These are phyloP conservation scores for Bombylius major DNA, from an alignment of 2,888 invertebrate genomes.

Conservation along the genomic window DNA sequence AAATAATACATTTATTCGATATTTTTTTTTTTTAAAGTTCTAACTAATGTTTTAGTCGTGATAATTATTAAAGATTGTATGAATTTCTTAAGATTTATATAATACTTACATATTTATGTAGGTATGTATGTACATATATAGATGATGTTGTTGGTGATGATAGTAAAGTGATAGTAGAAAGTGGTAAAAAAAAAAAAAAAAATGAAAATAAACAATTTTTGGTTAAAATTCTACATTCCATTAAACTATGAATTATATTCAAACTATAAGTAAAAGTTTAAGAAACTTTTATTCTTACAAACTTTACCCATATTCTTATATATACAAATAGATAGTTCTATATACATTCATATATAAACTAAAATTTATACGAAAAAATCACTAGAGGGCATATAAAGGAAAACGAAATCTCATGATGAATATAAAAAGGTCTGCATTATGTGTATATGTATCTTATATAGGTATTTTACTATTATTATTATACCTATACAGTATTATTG, in stretches of 20 bases:
- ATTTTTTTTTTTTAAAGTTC: neutral
- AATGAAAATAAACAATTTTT: too few species aligned
- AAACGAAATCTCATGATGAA: neutral
- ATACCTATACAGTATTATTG: too few species aligned
- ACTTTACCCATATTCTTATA: neutral
- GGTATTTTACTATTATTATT: too few species aligned
- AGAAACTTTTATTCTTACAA: slow-evolving; percentile 2
- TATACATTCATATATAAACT: neutral
- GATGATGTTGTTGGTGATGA: neutral
- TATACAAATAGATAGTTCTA: neutral
- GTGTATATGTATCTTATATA: too few species aligned
- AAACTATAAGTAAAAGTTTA: neutral
- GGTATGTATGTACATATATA: too few species aligned
- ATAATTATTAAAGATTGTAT: neutral
- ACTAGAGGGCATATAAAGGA: neutral
- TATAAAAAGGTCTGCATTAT: neutral
- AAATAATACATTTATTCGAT: too few species aligned
- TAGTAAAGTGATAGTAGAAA: too few species aligned
- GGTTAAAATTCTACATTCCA: neutral
- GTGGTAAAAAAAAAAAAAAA: too few species aligned
- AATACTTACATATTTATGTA: too few species aligned
- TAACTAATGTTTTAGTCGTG: slow-evolving; percentile 2
- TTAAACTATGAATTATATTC: slow-evolving; percentile 5
- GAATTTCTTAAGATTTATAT: too few species aligned
- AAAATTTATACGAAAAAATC: neutral